phyloP scores from a whole-genome alignment of 2,113 vertebrate genomes.

The Myodes glareolus region DNA sequence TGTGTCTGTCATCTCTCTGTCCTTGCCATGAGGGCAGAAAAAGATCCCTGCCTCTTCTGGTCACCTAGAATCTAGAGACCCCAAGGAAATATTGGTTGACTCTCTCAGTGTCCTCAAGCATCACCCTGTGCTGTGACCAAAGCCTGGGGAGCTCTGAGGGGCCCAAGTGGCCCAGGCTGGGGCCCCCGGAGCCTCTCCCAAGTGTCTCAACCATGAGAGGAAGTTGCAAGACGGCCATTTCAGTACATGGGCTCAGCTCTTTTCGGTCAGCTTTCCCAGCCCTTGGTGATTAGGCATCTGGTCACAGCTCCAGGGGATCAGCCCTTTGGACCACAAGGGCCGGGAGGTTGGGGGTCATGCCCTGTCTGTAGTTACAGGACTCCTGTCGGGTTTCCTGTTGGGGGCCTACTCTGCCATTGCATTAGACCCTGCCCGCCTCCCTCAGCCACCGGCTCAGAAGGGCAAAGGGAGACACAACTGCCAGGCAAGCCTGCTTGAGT shows the following conservation, averaged over 20 bases:
- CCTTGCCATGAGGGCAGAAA: background rate
- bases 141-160: background rate
- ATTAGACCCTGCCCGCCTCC: background rate
- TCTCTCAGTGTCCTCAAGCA: background rate
- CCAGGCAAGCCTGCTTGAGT: background rate
- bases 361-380: background rate
- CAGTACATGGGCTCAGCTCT: constrained; percentile 3
- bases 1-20: rapidly evolving
- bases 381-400: constrained; percentile 45
- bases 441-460: background rate
- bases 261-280: constrained; percentile 57
- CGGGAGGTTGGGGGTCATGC: background rate
- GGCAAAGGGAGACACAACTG: background rate
- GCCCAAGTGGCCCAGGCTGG: background rate
- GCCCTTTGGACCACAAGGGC: background rate
- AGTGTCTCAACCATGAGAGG: constrained; percentile 80
- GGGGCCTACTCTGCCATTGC: background rate
- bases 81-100: background rate
- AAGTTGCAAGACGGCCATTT: constrained; percentile 80
- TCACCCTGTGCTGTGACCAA: background rate
- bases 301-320: background rate
- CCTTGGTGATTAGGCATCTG: background rate
- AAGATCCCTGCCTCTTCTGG: background rate
- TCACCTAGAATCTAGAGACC: background rate
- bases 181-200: constrained; percentile 59